Conservation (phyloP, 2,113 vertebrate species). For the Aplodontia rufa region DNA sequence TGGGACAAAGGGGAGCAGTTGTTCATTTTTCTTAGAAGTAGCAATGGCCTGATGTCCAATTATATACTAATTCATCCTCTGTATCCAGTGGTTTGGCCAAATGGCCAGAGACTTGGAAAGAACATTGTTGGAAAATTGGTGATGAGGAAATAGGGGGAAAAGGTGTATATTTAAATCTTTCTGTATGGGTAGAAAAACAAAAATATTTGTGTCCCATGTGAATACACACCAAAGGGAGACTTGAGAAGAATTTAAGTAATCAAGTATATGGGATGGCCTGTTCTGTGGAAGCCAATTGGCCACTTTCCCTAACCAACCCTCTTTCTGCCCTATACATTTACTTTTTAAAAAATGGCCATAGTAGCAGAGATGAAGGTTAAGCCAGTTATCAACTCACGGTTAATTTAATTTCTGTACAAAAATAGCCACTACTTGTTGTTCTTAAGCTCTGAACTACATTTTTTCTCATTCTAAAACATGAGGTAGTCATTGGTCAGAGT, state of each 20-base stretch:
- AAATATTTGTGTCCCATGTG: neutral
- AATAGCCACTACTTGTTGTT: neutral
- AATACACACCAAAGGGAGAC: neutral
- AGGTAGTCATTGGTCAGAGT: neutral
- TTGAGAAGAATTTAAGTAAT: neutral
- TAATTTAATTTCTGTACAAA: neutral
- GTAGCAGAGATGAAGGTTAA: neutral
- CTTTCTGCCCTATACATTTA: neutral
- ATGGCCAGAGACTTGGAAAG: neutral
- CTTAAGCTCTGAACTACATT: neutral
- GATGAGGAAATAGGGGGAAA: neutral
- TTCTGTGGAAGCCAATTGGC: neutral
- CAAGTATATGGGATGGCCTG: neutral
- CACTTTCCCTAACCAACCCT: neutral
- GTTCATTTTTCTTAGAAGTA: neutral
- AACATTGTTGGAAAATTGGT: neutral
- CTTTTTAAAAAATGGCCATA: neutral
- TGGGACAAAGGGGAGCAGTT: neutral
- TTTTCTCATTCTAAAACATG: neutral
- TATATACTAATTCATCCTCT: neutral
- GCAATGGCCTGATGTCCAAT: neutral
- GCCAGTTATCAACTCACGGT: neutral
- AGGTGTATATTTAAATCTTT: neutral
- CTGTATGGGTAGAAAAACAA: neutral
- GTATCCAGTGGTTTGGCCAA: neutral